phyloP scores from a whole-genome alignment of 1,140 invertebrate genomes.

The Leptestheria dahalacensis region DNA sequence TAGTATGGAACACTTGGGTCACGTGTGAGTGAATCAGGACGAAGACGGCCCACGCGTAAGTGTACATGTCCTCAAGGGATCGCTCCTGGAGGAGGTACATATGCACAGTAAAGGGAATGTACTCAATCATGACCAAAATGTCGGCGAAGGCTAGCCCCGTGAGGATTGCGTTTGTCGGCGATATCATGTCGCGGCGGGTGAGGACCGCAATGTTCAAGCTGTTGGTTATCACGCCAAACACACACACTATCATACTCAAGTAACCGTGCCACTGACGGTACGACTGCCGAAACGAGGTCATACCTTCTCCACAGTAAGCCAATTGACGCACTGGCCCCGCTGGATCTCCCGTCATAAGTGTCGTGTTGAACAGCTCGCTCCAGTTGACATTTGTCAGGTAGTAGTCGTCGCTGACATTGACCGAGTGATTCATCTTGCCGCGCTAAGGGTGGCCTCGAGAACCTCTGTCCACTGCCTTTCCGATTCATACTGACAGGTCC shows the following conservation, averaged over 20 bases:
- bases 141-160: slow-evolving; percentile 66
- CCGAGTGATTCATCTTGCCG: neutral
- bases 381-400: neutral
- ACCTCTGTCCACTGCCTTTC: neutral
- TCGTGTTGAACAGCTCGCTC: no score
- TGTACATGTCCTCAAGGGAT: slow-evolving; percentile 19
- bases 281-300: slow-evolving; percentile 5
- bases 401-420: neutral
- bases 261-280: slow-evolving; percentile 41
- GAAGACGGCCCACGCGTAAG: slow-evolving; percentile 27
- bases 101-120: slow-evolving; percentile 65
- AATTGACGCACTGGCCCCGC: no score
- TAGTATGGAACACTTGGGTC: slow-evolving; percentile 53
- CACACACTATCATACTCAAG: slow-evolving; percentile 53
- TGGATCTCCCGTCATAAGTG: no score
- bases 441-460: neutral
- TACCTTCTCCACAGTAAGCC: slow-evolving; percentile 13
- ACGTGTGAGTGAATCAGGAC: slow-evolving; percentile 30
- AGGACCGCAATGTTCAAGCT: slow-evolving; percentile 74
- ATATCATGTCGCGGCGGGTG: slow-evolving; percentile 64
- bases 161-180: slow-evolving; percentile 69
- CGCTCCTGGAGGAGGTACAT: slow-evolving; percentile 39
- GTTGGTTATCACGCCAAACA: slow-evolving; percentile 79
- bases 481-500: neutral
- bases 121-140: slow-evolving; percentile 73